A percentile compares a stretch with the other conserved stretches of the same genome.
phyloP scores from a whole-genome alignment of 2,113 vertebrate genomes.

The Mungos mungo region DNA sequence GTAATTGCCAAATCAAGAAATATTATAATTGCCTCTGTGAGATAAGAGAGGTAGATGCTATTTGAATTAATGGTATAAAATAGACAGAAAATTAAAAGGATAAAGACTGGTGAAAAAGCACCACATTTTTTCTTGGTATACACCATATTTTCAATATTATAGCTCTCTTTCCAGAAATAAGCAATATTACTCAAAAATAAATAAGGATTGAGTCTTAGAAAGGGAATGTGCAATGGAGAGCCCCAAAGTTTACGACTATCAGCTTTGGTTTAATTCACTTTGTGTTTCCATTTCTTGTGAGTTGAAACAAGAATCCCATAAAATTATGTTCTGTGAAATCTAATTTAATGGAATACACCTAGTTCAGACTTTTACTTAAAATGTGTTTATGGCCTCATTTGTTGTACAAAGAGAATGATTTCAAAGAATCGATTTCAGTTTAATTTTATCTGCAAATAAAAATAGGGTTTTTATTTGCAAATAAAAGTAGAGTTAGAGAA shows the following conservation, averaged over 20 bases:
- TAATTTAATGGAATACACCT: background rate
- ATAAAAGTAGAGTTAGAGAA: background rate
- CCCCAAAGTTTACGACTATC: background rate
- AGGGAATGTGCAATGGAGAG: background rate
- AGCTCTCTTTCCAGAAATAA: background rate
- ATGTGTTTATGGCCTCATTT: background rate
- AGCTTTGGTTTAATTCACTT: background rate
- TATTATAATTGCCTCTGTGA: background rate
- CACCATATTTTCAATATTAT: background rate
- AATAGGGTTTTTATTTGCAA: constrained; percentile 17
- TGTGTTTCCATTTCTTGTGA: background rate
- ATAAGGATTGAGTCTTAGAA: background rate
- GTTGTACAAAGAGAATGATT: background rate
- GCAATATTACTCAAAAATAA: background rate
- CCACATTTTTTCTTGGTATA: background rate
- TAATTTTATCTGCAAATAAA: constrained; percentile 12
- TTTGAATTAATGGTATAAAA: background rate
- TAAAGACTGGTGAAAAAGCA: background rate
- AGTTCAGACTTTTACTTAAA: background rate
- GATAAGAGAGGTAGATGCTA: background rate
- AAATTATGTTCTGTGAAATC: background rate
- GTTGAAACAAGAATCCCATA: background rate
- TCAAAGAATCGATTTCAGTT: constrained; percentile 12
- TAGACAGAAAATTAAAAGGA: background rate
- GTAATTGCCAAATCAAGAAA: background rate